Percentiles rank a stretch among this genome's conserved stretches.
phyloP scores from a whole-genome alignment of 1,140 invertebrate genomes.

The Mya arenaria region DNA sequence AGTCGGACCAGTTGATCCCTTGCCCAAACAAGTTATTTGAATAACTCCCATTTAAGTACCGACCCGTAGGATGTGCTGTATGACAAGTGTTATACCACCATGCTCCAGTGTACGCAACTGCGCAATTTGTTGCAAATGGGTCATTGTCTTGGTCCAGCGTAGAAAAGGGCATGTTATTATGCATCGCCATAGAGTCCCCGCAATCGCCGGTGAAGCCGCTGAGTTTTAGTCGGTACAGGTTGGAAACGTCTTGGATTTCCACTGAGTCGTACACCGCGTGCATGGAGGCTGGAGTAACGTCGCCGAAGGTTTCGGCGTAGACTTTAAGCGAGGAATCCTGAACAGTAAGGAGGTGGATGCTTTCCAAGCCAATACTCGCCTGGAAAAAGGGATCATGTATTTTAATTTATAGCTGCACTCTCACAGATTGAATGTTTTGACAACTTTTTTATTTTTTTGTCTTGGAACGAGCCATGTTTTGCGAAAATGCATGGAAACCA shows the following conservation, averaged over 20 bases:
- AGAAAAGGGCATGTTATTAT: background rate
- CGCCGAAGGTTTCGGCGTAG: background rate
- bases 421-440: no score
- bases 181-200: background rate
- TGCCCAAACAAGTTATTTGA: no score
- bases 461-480: no score
- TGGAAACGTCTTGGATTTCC: background rate
- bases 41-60: no score
- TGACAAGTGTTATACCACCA: constrained; percentile 34
- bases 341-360: background rate
- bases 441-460: no score
- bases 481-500: no score
- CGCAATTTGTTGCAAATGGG: background rate
- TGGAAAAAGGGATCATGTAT: no score
- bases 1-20: no score
- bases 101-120: background rate
- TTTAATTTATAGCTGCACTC: no score
- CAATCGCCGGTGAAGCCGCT: constrained; percentile 37
- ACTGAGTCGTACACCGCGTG: background rate
- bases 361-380: constrained; percentile 81
- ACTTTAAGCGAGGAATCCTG: background rate
- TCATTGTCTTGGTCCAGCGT: constrained; percentile 22
- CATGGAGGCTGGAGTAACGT: background rate
- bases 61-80: constrained; percentile 10
- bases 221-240: constrained; percentile 6